Base-by-base conservation (phyloP, 2,888 invertebrate genomes). In the Ephialtes manifestator region DNA sequence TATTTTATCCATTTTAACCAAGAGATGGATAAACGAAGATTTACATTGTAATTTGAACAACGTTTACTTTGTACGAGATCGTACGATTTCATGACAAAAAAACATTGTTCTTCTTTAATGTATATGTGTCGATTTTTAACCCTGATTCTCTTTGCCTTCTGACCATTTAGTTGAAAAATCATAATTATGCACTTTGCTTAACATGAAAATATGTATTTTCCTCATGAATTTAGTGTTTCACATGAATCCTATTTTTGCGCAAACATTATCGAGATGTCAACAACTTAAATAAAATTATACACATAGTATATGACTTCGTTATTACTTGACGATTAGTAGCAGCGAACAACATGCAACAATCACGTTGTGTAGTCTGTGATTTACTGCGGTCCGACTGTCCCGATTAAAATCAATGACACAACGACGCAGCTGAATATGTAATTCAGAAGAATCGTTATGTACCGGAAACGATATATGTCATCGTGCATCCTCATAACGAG, bases 341-440 rank as follows among this genome's bases (percentile, higher is more conserved):
- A 20, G 11, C 39, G 39, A 39, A 60, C 5, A 31, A 65, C 39
- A 65, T 20, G 28, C 68, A 48, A 46, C 46, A 28, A 68, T 0
- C 68, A 48, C 48, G 46, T 46, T 48, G 46, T 46, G 48, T 1
- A 4, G 2, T 24, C 20, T 46, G 67, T 31, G 67, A 80, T 81
- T 81, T 72, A 85, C 65, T 11, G 46, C 74, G 48, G 53, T 46
- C 51, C 43, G 72, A 84, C 68, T 13, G 20, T 48, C 18, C 58
- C 46, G 84, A 85, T 85, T 78, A 81, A 68, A 85, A 85, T 85
- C 81, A 81, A 81, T 70, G 78, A 77, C 43, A 71, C 46, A 75
- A 75, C 68, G 55, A 76, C 35, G 11, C 43, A 75, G 20, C 60
- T 55, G 39, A 18, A 77, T 58, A 78, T n/a, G n/a, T n/a, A n/a